Evolutionary conservation across 2,888 invertebrate genomes (phyloP).

Genomic region (Cordilura impudica): DNA sequence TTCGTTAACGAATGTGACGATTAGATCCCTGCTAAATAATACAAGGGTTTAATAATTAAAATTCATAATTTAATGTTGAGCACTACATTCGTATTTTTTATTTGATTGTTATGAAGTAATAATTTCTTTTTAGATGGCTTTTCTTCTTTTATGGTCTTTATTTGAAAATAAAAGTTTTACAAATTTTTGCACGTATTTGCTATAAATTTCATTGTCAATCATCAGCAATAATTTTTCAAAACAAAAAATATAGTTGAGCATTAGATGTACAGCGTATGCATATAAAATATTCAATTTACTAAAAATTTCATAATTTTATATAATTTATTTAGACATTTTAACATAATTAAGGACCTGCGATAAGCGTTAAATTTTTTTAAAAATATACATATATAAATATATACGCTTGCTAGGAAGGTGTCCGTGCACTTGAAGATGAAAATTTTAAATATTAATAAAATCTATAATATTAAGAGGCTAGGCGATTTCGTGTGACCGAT

Average conservation of each 20-base stretch:
- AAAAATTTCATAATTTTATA: too few species aligned
- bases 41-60: neutral
- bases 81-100: neutral
- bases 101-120: slow-evolving; percentile 33
- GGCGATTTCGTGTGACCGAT: too few species aligned
- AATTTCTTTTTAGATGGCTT: slow-evolving; percentile 30
- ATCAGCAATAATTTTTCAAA: neutral
- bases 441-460: too few species aligned
- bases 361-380: too few species aligned
- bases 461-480: too few species aligned
- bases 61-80: neutral
- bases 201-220: slow-evolving; percentile 34
- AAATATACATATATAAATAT: too few species aligned
- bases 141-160: neutral
- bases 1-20: too few species aligned
- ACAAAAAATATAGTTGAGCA: neutral
- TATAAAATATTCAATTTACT: neutral
- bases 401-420: too few species aligned
- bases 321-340: too few species aligned
- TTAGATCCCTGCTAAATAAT: too few species aligned
- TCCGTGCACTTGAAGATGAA: too few species aligned
- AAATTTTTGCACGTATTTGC: slow-evolving; percentile 43
- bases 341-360: too few species aligned
- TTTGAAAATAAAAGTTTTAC: neutral
- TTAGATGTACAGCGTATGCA: neutral